Evolutionary conservation across 2,888 invertebrate genomes (phyloP).

Genomic region (Psylliodes chrysocephalus): DNA sequence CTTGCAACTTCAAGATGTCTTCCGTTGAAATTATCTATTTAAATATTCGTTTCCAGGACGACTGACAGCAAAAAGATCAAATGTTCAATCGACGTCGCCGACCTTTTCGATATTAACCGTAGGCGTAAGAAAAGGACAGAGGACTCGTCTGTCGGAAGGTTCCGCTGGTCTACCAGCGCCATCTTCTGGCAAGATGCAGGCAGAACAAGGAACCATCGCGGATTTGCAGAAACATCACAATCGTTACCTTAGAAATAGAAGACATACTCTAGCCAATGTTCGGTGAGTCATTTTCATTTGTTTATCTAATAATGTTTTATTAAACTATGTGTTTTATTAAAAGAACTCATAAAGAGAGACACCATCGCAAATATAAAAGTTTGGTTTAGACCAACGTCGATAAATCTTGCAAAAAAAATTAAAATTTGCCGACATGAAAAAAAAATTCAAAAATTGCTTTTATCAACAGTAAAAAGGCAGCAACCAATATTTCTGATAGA

Average conservation of each 20-base stretch:
- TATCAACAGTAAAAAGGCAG: too few species aligned
- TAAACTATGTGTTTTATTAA: too few species aligned
- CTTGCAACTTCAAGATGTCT: too few species aligned
- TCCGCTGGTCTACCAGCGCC: slow-evolving; percentile 54
- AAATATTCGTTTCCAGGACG: slow-evolving; percentile 11
- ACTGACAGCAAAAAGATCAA: slow-evolving; percentile 30
- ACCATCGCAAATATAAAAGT: too few species aligned
- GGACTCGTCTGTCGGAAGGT: slow-evolving; percentile 49
- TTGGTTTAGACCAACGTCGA: too few species aligned
- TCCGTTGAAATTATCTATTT: too few species aligned
- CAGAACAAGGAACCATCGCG: slow-evolving; percentile 91
- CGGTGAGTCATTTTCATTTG: slow-evolving; percentile 73
- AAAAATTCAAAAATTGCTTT: too few species aligned
- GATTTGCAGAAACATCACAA: slow-evolving; percentile 91
- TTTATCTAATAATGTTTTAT: too few species aligned
- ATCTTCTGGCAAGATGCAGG: slow-evolving; percentile 81
- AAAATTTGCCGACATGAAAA: too few species aligned
- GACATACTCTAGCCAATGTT: slow-evolving; percentile 92
- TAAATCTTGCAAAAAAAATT: too few species aligned
- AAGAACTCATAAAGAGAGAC: too few species aligned
- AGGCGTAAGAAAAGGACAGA: slow-evolving; percentile 67
- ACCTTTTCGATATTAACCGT: slow-evolving; percentile 70
- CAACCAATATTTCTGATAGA: too few species aligned
- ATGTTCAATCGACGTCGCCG: slow-evolving; percentile 65
- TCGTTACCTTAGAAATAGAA: slow-evolving; percentile 83